These are phyloP conservation scores for Myathropa florea DNA, from an alignment of 2,888 invertebrate genomes.

Conservation along the genomic window DNA sequence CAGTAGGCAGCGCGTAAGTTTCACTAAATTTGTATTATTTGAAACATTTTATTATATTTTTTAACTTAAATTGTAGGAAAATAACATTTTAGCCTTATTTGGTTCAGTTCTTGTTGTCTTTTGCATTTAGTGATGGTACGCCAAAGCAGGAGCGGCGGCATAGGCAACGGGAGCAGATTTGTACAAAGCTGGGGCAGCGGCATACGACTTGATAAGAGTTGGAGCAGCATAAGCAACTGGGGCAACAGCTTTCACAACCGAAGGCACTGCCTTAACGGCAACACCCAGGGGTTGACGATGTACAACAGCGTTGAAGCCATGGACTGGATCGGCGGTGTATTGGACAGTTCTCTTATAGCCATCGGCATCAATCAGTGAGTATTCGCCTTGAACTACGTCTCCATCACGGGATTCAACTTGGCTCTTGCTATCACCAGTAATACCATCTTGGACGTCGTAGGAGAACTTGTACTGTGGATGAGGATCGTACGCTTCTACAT, in stretches of 20 bases:
- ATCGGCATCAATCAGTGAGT: conserved; percentile 81
- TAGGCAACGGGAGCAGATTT: conserved; percentile 25
- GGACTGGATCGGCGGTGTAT: conserved; percentile 79
- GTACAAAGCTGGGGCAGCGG: conserved; percentile 22
- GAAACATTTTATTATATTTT: neutral
- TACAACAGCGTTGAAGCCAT: conserved; percentile 71
- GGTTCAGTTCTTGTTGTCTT: conserved; percentile 34
- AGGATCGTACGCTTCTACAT: conserved; percentile 72
- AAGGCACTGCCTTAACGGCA: conserved; percentile 69
- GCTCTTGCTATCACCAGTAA: conserved; percentile 79
- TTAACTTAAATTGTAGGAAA: conserved; percentile 36
- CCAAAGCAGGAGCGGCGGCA: conserved; percentile 34
- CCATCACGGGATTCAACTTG: conserved; percentile 84
- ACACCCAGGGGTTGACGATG: conserved; percentile 69
- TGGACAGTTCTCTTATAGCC: conserved; percentile 83
- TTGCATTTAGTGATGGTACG: conserved; percentile 46
- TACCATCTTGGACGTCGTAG: conserved; percentile 79
- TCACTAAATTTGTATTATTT: neutral
- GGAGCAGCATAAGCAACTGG: conserved; percentile 44
- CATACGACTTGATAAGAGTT: conserved; percentile 44
- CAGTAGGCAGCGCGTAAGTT: no score
- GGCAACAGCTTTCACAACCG: conserved; percentile 13
- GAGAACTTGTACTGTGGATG: conserved; percentile 79
- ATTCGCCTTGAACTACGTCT: conserved; percentile 82
- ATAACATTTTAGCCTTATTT: conserved; percentile 43